Base-by-base conservation (phyloP, 2,113 vertebrate genomes). In the Mesoclemmys tuberculata region DNA sequence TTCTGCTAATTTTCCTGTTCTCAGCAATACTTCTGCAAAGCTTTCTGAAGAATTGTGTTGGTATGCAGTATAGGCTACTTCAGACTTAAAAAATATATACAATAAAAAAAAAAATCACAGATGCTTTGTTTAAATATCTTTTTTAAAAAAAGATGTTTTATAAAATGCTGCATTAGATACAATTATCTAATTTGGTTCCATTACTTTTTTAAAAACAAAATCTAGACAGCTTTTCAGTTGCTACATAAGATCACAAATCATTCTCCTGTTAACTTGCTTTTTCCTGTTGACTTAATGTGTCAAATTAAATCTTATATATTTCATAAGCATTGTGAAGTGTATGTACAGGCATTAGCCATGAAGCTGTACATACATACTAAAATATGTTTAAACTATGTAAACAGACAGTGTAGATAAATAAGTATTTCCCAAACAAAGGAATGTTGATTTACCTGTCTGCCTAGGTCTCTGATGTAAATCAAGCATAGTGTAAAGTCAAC, bases 1-100 rank as follows among this genome's bases (percentile, higher is more conserved):
- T 97, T 99, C 99, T 3, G 99, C 97, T 8, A 99, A 94, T 84
- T 99, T 99, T n/a, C 99, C 99, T 1, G 99, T 99, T 84, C 98
- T 98, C 90, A 99, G 97, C 87, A 99, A 93, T 24, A 99, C 99
- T 95, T 99, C 99, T 0, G 99, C 99, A 91, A 99, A 99, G 96
- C 98, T 99, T 91, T 99, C 99, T 13, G 87, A 96, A 24, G 98
- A 97, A 71, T 95, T 90, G 74, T 98, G 98, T 87, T 98, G 97
- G 81, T 97, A 98, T 2, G 98, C 86, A 2, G 97, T 97, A 92
- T 98, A 99, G 68, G 98, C 98, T 31, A 98, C 97, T 92, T 98
- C 98, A 95, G 96, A 98, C 99, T 99, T 86, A 19, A 97, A 89
- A 78, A 58, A 93, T 97, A 90, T 64, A 21, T 52, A 52, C 16